Percentiles rank a stretch among this genome's conserved stretches.
Conservation (phyloP, 1,140 invertebrate genomes). For the Vollenhovia emeryi region DNA sequence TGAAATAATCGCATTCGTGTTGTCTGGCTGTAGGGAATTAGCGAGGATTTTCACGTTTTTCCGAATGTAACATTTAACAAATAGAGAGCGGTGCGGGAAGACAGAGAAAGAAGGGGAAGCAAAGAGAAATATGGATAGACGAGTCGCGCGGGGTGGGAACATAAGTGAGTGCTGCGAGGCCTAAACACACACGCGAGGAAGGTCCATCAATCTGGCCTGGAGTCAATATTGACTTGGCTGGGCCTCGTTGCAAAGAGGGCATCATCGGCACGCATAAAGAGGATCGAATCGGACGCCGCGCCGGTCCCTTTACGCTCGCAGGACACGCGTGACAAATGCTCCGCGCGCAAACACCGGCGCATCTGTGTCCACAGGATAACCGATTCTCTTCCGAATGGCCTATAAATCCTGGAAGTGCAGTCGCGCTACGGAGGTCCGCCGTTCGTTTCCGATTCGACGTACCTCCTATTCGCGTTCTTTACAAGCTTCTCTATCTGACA, state of each 20-base stretch:
- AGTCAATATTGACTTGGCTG: conserved; percentile 85
- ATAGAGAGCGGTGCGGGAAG: background rate
- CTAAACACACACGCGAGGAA: conserved; percentile 80
- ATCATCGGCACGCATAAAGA: conserved; percentile 81
- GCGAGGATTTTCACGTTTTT: conserved; percentile 39
- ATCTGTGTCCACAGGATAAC: conserved; percentile 84
- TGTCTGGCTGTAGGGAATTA: conserved; percentile 24
- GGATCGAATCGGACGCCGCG: conserved; percentile 48
- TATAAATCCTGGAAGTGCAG: conserved; percentile 72
- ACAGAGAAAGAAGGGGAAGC: background rate
- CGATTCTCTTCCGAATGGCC: conserved; percentile 70
- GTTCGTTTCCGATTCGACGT: conserved; percentile 49
- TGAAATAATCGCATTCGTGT: conserved; percentile 11
- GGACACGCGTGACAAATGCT: conserved; percentile 86
- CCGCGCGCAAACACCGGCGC: conserved; percentile 82
- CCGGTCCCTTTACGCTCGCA: conserved; percentile 80
- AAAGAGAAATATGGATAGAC: conserved; percentile 23
- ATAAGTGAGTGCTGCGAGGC: conserved; percentile 83
- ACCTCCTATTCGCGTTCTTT: conserved; percentile 44
- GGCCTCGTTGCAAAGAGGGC: conserved; percentile 84
- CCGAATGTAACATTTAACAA: conserved; percentile 43
- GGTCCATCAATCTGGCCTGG: conserved; percentile 84
- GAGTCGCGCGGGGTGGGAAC: conserved; percentile 72
- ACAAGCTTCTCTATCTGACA: conserved; percentile 51
- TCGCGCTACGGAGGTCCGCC: conserved; percentile 55